phyloP scores from a whole-genome alignment of 2,797 vertebrate species.

The Cynopterus sphinx region DNA sequence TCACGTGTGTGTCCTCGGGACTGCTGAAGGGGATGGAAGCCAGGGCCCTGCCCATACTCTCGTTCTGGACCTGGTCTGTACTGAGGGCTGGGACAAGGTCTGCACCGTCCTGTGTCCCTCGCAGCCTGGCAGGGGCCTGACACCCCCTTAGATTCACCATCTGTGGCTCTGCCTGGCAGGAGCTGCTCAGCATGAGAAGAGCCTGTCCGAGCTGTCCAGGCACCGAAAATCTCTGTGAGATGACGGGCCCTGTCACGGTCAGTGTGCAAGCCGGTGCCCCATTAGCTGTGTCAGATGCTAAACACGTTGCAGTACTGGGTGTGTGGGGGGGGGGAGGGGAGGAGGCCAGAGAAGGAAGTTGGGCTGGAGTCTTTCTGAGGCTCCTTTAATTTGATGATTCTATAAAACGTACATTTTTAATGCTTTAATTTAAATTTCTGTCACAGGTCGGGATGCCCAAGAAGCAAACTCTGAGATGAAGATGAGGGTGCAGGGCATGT shows the following conservation, averaged over 20 bases:
- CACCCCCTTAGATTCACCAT: background rate
- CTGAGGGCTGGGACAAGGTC: background rate
- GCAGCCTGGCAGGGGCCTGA: background rate
- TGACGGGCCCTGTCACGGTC: background rate
- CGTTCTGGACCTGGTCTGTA: background rate
- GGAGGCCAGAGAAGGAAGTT: background rate
- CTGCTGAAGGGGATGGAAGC: background rate
- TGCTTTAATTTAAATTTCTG: background rate
- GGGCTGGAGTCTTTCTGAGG: background rate
- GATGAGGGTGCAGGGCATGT: background rate
- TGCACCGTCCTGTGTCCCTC: background rate
- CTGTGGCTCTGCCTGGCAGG: background rate
- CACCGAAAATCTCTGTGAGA: background rate
- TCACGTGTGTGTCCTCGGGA: background rate
- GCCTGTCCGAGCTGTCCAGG: background rate
- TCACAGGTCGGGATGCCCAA: background rate
- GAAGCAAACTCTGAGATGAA: background rate
- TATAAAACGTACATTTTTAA: background rate
- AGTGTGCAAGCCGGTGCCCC: background rate
- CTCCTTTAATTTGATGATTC: background rate
- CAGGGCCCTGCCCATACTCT: background rate
- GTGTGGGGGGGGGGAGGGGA: too few relatives aligned
- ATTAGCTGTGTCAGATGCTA: background rate
- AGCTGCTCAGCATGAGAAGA: background rate
- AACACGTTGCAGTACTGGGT: rapidly evolving